phyloP scores from a whole-genome alignment of 2,888 invertebrate genomes.

The Mythimna impura region DNA sequence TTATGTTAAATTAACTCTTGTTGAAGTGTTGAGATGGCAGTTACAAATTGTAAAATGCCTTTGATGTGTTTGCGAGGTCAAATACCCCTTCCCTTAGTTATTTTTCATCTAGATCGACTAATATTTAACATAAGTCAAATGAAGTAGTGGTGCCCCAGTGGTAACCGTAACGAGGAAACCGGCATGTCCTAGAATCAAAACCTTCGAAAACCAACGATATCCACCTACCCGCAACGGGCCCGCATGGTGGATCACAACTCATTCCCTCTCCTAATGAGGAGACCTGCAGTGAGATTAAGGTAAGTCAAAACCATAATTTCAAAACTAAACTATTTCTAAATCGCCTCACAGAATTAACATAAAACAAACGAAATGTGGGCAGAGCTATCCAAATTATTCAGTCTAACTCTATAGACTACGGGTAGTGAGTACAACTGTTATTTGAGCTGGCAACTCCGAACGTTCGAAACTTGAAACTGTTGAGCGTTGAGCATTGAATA shows the following conservation, averaged over 20 bases:
- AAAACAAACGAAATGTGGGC: constrained; percentile 24
- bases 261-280: no score
- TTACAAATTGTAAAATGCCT: no score
- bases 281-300: no score
- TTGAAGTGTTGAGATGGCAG: neutral
- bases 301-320: neutral
- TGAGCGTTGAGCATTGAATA: constrained; percentile 39
- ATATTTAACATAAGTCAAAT: no score
- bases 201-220: no score
- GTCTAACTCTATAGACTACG: constrained; percentile 38
- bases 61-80: no score
- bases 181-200: no score
- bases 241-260: no score
- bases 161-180: no score
- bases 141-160: no score
- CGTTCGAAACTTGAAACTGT: constrained; percentile 57
- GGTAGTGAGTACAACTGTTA: constrained; percentile 46
- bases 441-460: constrained; percentile 62
- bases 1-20: neutral
- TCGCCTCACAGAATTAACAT: constrained; percentile 19
- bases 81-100: no score
- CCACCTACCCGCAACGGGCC: no score
- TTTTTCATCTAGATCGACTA: neutral
- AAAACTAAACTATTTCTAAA: constrained; percentile 15
- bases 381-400: constrained; percentile 55